Percentiles rank a stretch among this genome's conserved stretches.
Evolutionary conservation across 2,797 vertebrate species (phyloP).

Genomic region (Psittacula echo): DNA sequence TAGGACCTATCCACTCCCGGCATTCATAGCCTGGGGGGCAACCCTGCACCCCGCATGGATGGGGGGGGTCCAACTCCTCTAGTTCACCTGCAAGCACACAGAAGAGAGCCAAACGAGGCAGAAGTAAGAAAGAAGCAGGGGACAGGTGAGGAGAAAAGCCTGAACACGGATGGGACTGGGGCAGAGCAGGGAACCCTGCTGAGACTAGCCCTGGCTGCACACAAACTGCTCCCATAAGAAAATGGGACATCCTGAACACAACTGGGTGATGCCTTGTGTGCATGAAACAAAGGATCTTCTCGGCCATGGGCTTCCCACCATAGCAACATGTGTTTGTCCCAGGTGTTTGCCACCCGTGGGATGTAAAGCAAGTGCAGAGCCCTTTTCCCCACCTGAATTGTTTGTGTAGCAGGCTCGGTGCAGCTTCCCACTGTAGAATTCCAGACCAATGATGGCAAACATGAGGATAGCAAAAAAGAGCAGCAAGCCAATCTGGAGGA

Average conservation of each 20-base stretch:
- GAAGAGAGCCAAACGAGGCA: not conserved
- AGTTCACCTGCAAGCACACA: constrained; percentile 75
- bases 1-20: constrained; percentile 93
- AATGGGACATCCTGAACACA: rapidly evolving
- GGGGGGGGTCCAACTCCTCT: constrained; percentile 86
- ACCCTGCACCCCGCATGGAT: constrained; percentile 88
- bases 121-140: not conserved
- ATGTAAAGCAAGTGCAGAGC: not conserved
- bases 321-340: rapidly evolving
- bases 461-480: constrained; percentile 98
- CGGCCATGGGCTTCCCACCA: not conserved
- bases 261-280: rapidly evolving
- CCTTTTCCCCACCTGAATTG: constrained; percentile 76
- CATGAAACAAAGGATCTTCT: not conserved
- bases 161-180: not conserved
- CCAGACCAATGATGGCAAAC: constrained; percentile 99
- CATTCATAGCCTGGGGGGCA: constrained; percentile 90
- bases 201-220: not conserved
- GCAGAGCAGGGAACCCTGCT: not conserved
- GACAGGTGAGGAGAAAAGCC: not conserved
- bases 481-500: constrained; percentile 95
- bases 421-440: constrained; percentile 96
- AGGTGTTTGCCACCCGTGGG: rapidly evolving
- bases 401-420: constrained; percentile 89
- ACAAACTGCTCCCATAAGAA: not conserved